Percentiles rank a stretch among this genome's conserved stretches.
Conservation (phyloP, 2,888 invertebrate genomes). For the Amphipoea oculea region DNA sequence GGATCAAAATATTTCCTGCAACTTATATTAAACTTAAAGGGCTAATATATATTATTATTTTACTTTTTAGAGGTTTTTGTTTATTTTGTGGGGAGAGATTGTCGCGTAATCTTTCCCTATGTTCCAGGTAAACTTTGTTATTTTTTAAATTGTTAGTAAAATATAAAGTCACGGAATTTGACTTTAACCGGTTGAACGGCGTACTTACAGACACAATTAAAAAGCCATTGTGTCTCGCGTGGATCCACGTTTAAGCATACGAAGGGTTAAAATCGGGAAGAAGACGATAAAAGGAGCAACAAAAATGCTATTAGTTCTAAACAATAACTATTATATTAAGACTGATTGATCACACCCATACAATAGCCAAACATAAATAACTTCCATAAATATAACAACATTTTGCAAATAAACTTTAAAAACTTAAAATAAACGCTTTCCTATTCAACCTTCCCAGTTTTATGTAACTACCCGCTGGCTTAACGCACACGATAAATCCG, state of each 20-base stretch:
- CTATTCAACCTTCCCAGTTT: not conserved
- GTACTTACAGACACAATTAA: no score
- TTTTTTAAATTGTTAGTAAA: not conserved
- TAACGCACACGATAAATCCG: slow-evolving; percentile 34
- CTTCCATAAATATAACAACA: not conserved
- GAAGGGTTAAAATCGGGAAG: not conserved
- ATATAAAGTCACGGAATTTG: not conserved
- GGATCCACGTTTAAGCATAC: no score
- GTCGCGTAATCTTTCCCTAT: no score
- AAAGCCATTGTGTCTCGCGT: no score
- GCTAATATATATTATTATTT: no score
- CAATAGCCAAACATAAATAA: not conserved
- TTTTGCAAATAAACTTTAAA: not conserved
- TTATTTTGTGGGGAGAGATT: not conserved
- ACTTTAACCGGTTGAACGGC: no score
- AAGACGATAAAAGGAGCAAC: not conserved
- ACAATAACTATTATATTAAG: not conserved
- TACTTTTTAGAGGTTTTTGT: no score
- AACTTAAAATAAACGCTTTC: not conserved
- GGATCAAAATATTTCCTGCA: no score
- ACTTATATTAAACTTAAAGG: no score
- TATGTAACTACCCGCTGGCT: slow-evolving; percentile 5
- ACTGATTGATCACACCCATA: not conserved
- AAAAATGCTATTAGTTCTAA: no score
- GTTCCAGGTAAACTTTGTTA: no score